These are phyloP conservation scores for Agonopterix arenella DNA, from an alignment of 2,888 invertebrate genomes.

Conservation along the genomic window DNA sequence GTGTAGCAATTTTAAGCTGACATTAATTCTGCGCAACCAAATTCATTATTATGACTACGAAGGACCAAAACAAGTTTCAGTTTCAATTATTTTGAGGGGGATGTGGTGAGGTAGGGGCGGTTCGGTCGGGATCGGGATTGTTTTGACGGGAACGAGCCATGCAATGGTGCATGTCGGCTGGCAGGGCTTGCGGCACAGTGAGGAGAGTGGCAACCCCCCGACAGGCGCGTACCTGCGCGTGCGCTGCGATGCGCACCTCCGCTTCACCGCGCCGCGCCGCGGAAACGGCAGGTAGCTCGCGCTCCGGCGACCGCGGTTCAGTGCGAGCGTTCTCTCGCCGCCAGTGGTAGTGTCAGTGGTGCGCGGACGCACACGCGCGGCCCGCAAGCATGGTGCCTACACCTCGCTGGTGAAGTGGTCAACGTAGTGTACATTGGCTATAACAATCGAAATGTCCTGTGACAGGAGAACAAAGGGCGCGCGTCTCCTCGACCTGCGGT, in stretches of 20 bases:
- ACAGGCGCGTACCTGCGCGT: slow-evolving; percentile 53
- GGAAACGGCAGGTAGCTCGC: slow-evolving; percentile 66
- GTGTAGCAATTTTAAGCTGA: too few species aligned
- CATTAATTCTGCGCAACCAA: background rate
- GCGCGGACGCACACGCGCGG: slow-evolving; percentile 58
- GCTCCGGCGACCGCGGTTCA: slow-evolving; percentile 53
- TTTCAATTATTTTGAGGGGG: background rate
- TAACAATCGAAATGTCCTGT: slow-evolving; percentile 70
- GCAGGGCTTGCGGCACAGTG: slow-evolving; percentile 22
- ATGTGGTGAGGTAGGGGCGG: slow-evolving; percentile 11
- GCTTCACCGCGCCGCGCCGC: slow-evolving; percentile 48
- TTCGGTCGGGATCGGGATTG: slow-evolving; percentile 23
- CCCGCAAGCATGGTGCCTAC: slow-evolving; percentile 59
- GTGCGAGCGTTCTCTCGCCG: slow-evolving; percentile 75
- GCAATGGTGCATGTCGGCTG: slow-evolving; percentile 17
- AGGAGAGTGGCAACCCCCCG: slow-evolving; percentile 33
- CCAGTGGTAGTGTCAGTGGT: slow-evolving; percentile 69
- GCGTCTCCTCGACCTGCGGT: slow-evolving; percentile 74
- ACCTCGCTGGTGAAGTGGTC: slow-evolving; percentile 62
- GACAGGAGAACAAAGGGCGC: slow-evolving; percentile 72
- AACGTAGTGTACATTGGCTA: slow-evolving; percentile 53
- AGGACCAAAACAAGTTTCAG: background rate
- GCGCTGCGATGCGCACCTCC: slow-evolving; percentile 72
- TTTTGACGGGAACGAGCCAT: slow-evolving; percentile 32
- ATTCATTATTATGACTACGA: background rate